Base-by-base conservation (phyloP, 1,140 invertebrate species). In the Drosophila lini region DNA sequence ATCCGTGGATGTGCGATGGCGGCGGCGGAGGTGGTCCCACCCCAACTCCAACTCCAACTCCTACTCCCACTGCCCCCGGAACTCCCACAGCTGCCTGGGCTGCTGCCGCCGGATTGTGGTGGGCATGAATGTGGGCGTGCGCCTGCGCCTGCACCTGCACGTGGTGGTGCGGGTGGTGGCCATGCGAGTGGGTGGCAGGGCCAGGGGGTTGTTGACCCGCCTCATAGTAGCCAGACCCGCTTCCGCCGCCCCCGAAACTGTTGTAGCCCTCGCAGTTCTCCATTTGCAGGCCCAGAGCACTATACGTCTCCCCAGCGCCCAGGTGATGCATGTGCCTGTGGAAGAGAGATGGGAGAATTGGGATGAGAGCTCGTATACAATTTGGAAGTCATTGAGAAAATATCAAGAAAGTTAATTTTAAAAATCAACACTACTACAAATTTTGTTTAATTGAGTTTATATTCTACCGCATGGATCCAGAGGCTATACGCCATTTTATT, bases 121-220 rank as follows among this genome's bases (percentile, higher is more conserved):
- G 73, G 76, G 92, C 76, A 78, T 28, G 94, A 93, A 47, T 28
- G 52, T 81, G 81, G n/a, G 81, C 95, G 68, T 93, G 93, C 28
- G 93, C 94, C 36, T 94, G 71, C 73, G 84, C 55, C 44, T 68
- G 74, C 40, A 67, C 48, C 59, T 75, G 63, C 25, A 67, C 42
- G n/a, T 71, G 68, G 59, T 56, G 61, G 40, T 74, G 76, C 11
- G 75, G 58, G 3, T 61, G 63, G 41, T 84, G 80, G n/a, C 56
- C 56, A 22, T 76, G 70, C 40, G 55, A 52, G 60, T 78, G 83
- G 13, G 74, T 38, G 31, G 79, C 34, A 28, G 80, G 70, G n/a
- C 75, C 73, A 7, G 81, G 70, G n/a, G 90, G 76, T 22, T 82
- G 80, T 48, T 85, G 82, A 45, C 64, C 42, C 31, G 80, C 42